Conservation (phyloP, 2,113 vertebrate species). For the Barnardius zonarius region DNA sequence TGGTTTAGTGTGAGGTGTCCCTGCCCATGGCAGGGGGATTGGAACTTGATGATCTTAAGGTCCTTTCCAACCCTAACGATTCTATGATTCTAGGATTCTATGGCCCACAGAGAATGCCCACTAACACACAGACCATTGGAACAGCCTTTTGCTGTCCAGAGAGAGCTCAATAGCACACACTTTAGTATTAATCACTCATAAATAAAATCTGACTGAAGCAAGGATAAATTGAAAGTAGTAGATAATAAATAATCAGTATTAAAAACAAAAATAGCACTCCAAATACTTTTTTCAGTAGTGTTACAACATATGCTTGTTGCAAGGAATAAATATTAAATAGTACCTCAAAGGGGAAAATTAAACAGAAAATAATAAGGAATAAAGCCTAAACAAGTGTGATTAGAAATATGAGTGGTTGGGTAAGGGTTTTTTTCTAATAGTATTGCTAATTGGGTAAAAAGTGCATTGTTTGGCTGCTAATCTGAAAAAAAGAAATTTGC, state of each 20-base stretch:
- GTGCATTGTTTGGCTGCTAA: not conserved
- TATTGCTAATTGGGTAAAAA: not conserved
- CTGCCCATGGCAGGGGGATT: not conserved
- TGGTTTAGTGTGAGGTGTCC: not conserved
- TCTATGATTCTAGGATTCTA: no score
- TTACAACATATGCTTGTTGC: not conserved
- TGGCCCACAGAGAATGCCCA: not conserved
- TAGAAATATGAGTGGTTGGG: not conserved
- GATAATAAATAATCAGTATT: not conserved
- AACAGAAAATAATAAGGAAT: not conserved
- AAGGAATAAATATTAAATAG: not conserved
- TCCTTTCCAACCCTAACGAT: no score
- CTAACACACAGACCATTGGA: not conserved
- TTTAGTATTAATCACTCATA: not conserved
- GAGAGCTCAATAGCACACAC: not conserved
- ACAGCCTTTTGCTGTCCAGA: not conserved
- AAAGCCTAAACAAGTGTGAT: not conserved
- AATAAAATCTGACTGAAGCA: not conserved
- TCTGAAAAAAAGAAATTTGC: not conserved
- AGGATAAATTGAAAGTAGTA: not conserved
- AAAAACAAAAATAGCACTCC: not conserved
- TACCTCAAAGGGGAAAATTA: not conserved
- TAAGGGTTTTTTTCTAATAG: not conserved
- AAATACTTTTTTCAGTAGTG: not conserved
- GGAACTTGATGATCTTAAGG: not conserved